Base-by-base conservation (phyloP, 2,888 invertebrate species). In the Drosophila recens region DNA sequence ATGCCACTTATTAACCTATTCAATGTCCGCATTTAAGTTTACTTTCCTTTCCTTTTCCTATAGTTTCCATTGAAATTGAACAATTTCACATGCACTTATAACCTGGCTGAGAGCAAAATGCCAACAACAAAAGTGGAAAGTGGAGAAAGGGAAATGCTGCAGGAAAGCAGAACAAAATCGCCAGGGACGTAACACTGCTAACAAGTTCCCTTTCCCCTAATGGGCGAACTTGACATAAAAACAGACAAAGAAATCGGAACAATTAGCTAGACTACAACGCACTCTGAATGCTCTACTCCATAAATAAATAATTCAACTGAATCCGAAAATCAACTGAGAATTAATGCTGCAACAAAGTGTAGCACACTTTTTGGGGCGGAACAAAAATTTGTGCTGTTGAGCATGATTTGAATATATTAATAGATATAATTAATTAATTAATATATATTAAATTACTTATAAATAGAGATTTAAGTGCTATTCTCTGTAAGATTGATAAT, bases 71-170 rank as follows among this genome's bases (percentile, higher is more conserved):
- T 66, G 64, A 66, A 72, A 81, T 75, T 71, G 82, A 63, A 79
- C 79, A 69, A 68, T 76, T 80, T 74, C 42, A 68, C 67, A 67
- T 81, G 82, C 77, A 74, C 57, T 75, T 69, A 71, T 66, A 53
- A 69, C 66, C 45, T 42, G 40, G 45, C 52, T 56, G 15, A 72
- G 61, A 67, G 71, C 49, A 59, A 75, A 77, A 56, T 30, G 56
- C 33, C 52, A 62, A 69, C 64, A 74, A 75, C 69, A 71, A 27
- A 20, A 34, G 17, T 23, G 30, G 10, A 49, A 42, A 71, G 5
- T 27, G 27, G 27, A 23, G 23, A 4, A 23, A 74, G 64, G 52
- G 45, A 72, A 62, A 40, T 73, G 42, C 66, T 62, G 70, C 49
- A 61, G 70, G 63, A 67, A 75, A 69, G 57, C 15, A 63, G 74